phyloP scores from a whole-genome alignment of 2,888 invertebrate genomes.

The Copidosoma aretas region DNA sequence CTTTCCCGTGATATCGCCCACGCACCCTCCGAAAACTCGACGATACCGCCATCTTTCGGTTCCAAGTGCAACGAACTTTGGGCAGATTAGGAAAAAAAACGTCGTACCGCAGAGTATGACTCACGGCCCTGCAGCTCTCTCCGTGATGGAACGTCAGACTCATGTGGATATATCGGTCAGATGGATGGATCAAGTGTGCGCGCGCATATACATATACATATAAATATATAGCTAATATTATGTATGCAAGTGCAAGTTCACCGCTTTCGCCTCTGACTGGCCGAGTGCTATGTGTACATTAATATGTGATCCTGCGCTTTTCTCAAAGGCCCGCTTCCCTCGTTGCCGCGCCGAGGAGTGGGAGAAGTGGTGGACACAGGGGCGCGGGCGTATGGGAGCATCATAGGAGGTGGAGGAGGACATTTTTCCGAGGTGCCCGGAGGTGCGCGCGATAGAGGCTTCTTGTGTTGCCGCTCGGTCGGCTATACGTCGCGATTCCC shows the following conservation, averaged over 20 bases:
- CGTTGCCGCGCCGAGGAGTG: neutral
- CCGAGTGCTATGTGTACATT: neutral
- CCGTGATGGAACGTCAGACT: too few species aligned
- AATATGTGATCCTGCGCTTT: conserved; percentile 39
- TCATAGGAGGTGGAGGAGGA: conserved; percentile 10
- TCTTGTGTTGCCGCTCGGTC: neutral
- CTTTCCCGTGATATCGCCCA: too few species aligned
- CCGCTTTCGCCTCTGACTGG: too few species aligned
- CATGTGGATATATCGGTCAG: too few species aligned
- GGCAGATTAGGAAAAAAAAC: too few species aligned
- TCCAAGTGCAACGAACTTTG: neutral
- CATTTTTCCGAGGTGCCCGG: conserved; percentile 8
- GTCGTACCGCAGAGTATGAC: too few species aligned
- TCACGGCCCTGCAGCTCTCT: too few species aligned
- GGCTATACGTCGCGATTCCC: neutral
- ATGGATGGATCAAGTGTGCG: too few species aligned
- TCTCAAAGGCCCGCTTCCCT: conserved; percentile 22
- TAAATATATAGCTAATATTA: neutral
- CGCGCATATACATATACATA: too few species aligned
- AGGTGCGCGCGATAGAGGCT: conserved; percentile 6
- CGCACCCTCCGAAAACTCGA: neutral
- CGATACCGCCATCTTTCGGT: neutral
- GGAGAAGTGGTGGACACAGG: neutral
- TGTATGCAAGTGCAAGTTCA: neutral
- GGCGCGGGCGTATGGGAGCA: neutral